phyloP scores from a whole-genome alignment of 2,888 invertebrate genomes.

The Euclidia mi region DNA sequence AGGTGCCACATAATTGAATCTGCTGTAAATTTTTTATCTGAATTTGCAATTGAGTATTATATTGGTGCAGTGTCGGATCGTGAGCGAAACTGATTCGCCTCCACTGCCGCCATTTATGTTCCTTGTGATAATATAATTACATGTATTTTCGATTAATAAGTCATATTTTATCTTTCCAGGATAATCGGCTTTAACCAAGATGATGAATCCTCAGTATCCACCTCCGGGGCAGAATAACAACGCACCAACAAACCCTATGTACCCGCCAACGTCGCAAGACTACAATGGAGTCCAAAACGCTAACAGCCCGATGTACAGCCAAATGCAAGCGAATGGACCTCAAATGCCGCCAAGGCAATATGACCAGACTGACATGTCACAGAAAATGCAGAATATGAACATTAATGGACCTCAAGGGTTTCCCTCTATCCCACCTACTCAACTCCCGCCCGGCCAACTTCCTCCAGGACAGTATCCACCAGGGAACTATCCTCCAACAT shows the following conservation, averaged over 20 bases:
- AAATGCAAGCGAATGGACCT: slow-evolving; percentile 67
- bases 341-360: slow-evolving; percentile 55
- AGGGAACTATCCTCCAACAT: slow-evolving; percentile 68
- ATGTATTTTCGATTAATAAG: too few relatives aligned
- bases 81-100: too few relatives aligned
- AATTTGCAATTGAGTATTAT: too few relatives aligned
- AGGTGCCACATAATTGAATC: too few relatives aligned
- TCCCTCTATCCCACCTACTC: slow-evolving; percentile 73
- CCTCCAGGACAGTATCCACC: slow-evolving; percentile 72
- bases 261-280: slow-evolving; percentile 78
- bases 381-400: slow-evolving; percentile 86
- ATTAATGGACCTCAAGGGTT: slow-evolving; percentile 79
- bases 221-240: slow-evolving; percentile 87
- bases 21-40: too few relatives aligned
- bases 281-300: slow-evolving; percentile 82
- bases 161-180: slow-evolving; percentile 60
- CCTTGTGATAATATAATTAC: too few relatives aligned
- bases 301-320: slow-evolving; percentile 76
- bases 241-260: slow-evolving; percentile 79
- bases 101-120: too few relatives aligned
- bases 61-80: too few relatives aligned
- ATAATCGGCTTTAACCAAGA: slow-evolving; percentile 68
- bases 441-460: slow-evolving; percentile 74
- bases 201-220: slow-evolving; percentile 88
- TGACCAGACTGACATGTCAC: slow-evolving; percentile 76